Evolutionary conservation across 2,113 vertebrate species (phyloP), one percentile per base, ranked within the genome.

Genomic region (Ophthalmotilapia sp.): DNA sequence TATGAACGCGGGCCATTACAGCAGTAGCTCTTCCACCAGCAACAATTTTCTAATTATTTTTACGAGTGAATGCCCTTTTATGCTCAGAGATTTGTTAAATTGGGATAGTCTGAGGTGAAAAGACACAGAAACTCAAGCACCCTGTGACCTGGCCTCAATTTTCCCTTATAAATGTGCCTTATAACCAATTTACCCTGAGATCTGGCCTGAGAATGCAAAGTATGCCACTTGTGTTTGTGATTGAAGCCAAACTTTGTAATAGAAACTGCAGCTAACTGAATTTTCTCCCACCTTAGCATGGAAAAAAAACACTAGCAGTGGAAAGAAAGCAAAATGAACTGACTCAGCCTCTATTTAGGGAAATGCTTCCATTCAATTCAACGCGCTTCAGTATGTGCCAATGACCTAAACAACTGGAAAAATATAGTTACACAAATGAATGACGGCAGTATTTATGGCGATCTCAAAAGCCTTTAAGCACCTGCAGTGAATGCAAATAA

Each of bases 401-500:
- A 10, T 80, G 80, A 90, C 84, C 75, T 68, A 49, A 89, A 83
- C 51, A 75, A 86, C 36, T 77, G 33, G 79, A 17, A 80, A 68
- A 89, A 79, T 70, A 42, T 51, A 19, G 36, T 3, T 79, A 81
- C 51, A 65, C 81, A 87, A 51, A 68, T 31, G 49, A 62, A 45
- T 17, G 62, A 79, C 11, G 21, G 2, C 4, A 38, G 9, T 13
- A 31, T 70, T 54, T 40, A 21, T 55, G 21, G 31, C 5, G 29
- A 19, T 83, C 19, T 53, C 33, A 56, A 36, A 65, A 68, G 19
- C 60, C 62, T 26, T 86, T 21, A 65, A 31, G 56, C 29, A 7
- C 2, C 2, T 33, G 45, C 1, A 6, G 68, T 68, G 13, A n/a
- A 90, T 83, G 91, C 62, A 92, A 93, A 92, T 89, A 5, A 80